Evolutionary conservation across 2,888 invertebrate genomes (phyloP), one percentile per base, ranked within the genome.

Genomic region (Aspidapion aeneum): DNA sequence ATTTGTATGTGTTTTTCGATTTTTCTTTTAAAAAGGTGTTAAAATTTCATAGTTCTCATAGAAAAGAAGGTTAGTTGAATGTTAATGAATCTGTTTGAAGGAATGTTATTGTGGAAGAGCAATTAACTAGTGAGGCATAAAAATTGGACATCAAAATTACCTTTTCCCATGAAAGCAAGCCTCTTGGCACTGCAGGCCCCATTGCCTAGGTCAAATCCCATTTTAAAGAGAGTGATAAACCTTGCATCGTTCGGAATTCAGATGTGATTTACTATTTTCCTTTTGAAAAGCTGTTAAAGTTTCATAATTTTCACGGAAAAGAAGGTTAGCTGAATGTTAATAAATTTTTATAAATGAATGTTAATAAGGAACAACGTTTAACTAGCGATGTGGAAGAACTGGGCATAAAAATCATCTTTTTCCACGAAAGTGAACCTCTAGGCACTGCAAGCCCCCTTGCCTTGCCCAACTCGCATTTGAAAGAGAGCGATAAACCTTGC

Each of bases 221-320:
- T 57, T 83, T 99, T 1, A 82, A 81, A 57, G 82, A 86, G 58
- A 89, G 89, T 65, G 79, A 87, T 3, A 93, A 94, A 70, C 98
- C 98, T 1, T 99, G 99, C 80, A 99, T 98, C 82, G 99, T 99
- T 0, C 85, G 99, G 3, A 99, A 99, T 78, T 98, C 98, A 54
- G 99, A 99, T 82, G 93, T 99, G 18, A 98, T 99, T 70, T 99
- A 99, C 81, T 97, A 99, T 74, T 99, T 98, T 78, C 99, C 99
- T 12, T 99, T 99, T 78, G 92, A 91, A 80, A 93, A 98, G 75
- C 87, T 99, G 79, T 88, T 95, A 18, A 86, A 89, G 71, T 99
- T 94, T 76, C 99, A 99, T 79, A 89, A 88, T 71, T 87, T 85
- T 72, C 99, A 99, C 82, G 96, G 96, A 57, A 90, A 89, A n/a